A percentile compares a stretch with the other conserved stretches of the same genome.
Evolutionary conservation across 2,797 vertebrate genomes (phyloP).

Genomic region (Alectoris magna): DNA sequence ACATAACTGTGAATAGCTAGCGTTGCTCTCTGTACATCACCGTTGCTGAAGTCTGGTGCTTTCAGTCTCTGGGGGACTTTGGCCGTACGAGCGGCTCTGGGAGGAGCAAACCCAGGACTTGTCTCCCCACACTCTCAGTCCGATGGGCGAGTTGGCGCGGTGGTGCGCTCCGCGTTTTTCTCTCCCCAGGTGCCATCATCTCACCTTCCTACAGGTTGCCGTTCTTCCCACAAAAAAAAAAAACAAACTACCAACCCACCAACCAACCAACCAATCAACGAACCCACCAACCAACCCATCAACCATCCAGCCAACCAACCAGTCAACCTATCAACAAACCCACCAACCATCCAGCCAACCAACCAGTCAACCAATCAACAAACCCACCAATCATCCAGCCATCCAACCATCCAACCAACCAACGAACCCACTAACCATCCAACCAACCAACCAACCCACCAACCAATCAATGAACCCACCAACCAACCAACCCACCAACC

Average conservation of each 20-base stretch:
- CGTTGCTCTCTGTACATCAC: conserved; percentile 58
- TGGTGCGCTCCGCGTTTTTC: conserved; percentile 50
- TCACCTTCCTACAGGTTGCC: conserved; percentile 36
- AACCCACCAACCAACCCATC: neutral
- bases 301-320: no score
- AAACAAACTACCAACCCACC: neutral
- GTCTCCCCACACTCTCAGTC: neutral
- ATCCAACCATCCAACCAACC: no score
- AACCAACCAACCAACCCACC: no score
- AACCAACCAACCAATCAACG: no score
- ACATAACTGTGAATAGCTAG: conserved; percentile 81
- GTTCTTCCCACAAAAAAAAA: conserved; percentile 35
- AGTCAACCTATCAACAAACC: neutral
- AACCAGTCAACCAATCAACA: no score
- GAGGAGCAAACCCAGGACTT: conserved; percentile 64
- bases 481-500: no score
- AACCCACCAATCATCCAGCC: no score
- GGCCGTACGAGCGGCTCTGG: conserved; percentile 37
- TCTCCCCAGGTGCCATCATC: conserved; percentile 71
- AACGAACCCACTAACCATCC: neutral
- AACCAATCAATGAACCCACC: no score
- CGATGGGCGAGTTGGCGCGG: neutral
- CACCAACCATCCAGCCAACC: neutral
- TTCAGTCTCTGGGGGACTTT: conserved; percentile 68
- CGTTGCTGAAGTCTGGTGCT: conserved; percentile 80